Evolutionary conservation across 2,797 vertebrate genomes (phyloP).

Genomic region (Loriculus beryllinus): DNA sequence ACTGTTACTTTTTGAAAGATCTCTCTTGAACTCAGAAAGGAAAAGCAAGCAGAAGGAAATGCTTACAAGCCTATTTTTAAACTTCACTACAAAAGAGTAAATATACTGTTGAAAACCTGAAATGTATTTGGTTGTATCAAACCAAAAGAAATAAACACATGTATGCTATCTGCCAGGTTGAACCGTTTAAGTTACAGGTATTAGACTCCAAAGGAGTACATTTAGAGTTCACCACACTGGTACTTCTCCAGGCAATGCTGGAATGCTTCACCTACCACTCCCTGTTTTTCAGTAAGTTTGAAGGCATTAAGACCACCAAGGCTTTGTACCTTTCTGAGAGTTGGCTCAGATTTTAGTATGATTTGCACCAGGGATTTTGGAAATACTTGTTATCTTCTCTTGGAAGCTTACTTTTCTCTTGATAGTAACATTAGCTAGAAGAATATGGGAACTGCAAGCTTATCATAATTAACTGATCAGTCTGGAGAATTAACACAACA

Average conservation of each 20-base stretch:
- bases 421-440: not conserved
- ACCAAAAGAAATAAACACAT: not conserved
- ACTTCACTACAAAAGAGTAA: not conserved
- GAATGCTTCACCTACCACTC: conserved; percentile 21
- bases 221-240: not conserved
- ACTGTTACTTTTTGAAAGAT: conserved; percentile 1
- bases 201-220: not conserved
- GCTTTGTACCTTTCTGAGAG: conserved; percentile 14
- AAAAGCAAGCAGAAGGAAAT: not conserved
- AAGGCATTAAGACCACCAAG: conserved; percentile 37
- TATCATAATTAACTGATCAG: not conserved
- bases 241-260: conserved; percentile 1
- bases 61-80: not conserved
- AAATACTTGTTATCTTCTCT: conserved; percentile 5
- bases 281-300: not conserved
- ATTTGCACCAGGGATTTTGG: not conserved
- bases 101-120: conserved; percentile 2
- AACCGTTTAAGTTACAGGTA: not conserved
- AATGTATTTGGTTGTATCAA: not conserved
- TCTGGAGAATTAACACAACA: not conserved
- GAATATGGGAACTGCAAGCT: not conserved
- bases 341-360: not conserved
- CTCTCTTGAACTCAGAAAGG: not conserved
- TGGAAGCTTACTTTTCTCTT: conserved; percentile 37
- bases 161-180: not conserved